phyloP scores from a whole-genome alignment of 2,888 invertebrate species.

The Coecobrya sp. region DNA sequence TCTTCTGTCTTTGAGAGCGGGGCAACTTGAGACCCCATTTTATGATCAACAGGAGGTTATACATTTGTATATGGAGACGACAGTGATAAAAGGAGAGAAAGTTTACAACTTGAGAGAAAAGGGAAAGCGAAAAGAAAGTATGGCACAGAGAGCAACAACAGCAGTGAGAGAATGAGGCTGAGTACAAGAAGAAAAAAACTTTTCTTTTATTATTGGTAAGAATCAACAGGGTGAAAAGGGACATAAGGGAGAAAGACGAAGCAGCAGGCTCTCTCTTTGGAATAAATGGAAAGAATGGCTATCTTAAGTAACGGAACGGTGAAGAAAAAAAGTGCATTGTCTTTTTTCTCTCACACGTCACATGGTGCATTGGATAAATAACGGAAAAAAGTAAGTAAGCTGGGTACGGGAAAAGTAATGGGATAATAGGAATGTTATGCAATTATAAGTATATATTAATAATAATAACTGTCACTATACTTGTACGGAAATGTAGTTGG shows the following conservation, averaged over 20 bases:
- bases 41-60: constrained; percentile 64
- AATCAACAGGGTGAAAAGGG: constrained; percentile 65
- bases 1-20: background rate
- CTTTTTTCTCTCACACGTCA: background rate
- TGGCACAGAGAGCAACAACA: background rate
- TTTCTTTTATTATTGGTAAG: constrained; percentile 3
- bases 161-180: background rate
- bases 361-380: constrained; percentile 7
- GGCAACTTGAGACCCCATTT: constrained; percentile 15
- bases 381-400: background rate
- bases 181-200: background rate
- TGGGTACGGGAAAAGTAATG: too few relatives aligned
- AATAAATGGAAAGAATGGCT: background rate
- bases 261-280: background rate
- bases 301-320: background rate
- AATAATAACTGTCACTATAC: background rate
- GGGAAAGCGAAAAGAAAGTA: background rate
- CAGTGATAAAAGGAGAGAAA: background rate
- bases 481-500: background rate
- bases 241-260: background rate
- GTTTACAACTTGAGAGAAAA: background rate
- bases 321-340: background rate
- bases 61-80: background rate
- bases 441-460: too few relatives aligned
- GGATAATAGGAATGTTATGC: too few relatives aligned